These are phyloP conservation scores for Euleptes europaea DNA, from an alignment of 2,113 vertebrate genomes.

Conservation along the genomic window DNA sequence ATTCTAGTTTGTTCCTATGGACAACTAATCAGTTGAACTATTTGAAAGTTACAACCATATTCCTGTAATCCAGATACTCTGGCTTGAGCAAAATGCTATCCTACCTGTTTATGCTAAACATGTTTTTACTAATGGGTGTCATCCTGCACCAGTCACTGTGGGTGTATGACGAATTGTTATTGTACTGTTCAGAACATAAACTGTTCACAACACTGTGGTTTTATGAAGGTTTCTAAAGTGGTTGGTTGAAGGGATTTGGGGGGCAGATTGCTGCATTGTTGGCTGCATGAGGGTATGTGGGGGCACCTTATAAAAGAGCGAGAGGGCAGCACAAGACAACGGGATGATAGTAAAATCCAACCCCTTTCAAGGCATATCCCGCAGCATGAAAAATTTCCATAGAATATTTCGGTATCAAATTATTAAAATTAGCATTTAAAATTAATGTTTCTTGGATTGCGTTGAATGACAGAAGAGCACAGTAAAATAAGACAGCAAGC, in stretches of 20 bases:
- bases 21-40: rapidly evolving
- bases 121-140: background rate
- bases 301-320: background rate
- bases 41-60: background rate
- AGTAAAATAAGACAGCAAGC: background rate
- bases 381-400: background rate
- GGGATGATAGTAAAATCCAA: background rate
- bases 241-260: background rate
- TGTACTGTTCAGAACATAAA: background rate
- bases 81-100: background rate
- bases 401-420: background rate
- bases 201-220: background rate
- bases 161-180: background rate
- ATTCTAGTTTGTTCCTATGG: rapidly evolving
- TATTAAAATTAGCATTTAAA: background rate
- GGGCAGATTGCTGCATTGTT: background rate
- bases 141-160: background rate
- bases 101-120: background rate
- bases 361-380: background rate
- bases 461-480: background rate
- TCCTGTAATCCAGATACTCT: background rate
- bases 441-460: background rate
- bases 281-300: background rate
- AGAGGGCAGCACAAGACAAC: background rate
- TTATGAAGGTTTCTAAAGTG: background rate